Base-by-base conservation (phyloP, 35 echinoderm and acorn worm genomes). In the Chiridota heheva region DNA sequence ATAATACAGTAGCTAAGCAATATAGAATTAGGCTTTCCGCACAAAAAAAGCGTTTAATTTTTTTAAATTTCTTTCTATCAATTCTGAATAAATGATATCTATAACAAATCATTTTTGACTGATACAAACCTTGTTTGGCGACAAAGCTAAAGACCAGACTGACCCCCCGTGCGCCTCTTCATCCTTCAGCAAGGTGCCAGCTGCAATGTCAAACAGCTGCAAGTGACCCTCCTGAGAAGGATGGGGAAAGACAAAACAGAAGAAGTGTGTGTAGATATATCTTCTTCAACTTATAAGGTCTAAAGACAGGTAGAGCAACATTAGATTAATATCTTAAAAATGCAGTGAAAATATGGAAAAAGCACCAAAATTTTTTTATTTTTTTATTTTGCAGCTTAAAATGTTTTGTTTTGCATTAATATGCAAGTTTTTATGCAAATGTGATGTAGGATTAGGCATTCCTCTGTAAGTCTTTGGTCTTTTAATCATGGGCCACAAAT, bases 41-140 rank as follows among this genome's bases (percentile, higher is more conserved):
- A 16, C 12, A 64, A 53, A 10, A 53, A 10, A 53, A 53, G n/a
- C 47, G n/a, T n/a, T 12, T 53, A 12, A n/a, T n/a, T n/a, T n/a
- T n/a, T n/a, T n/a, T n/a, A n/a, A n/a, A n/a, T n/a, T n/a, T n/a
- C n/a, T n/a, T n/a, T n/a, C n/a, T n/a, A n/a, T n/a, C n/a, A n/a
- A n/a, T n/a, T n/a, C n/a, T n/a, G n/a, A n/a, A n/a, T n/a, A n/a
- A n/a, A n/a, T n/a, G n/a, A n/a, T n/a, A n/a, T n/a, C n/a, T n/a
- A n/a, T n/a, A n/a, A n/a, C n/a, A n/a, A n/a, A n/a, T n/a, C n/a
- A n/a, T n/a, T n/a, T n/a, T n/a, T n/a, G n/a, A n/a, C n/a, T n/a
- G n/a, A n/a, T n/a, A n/a, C n/a, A n/a, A n/a, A 98, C 95, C 86
- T 98, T 98, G 40, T 98, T 86, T 39, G 95, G 95, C 5, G 85